A percentile compares a stretch with the other conserved stretches of the same genome.
Conservation (phyloP, 1,140 invertebrate species). For the Orchestia grillus region DNA sequence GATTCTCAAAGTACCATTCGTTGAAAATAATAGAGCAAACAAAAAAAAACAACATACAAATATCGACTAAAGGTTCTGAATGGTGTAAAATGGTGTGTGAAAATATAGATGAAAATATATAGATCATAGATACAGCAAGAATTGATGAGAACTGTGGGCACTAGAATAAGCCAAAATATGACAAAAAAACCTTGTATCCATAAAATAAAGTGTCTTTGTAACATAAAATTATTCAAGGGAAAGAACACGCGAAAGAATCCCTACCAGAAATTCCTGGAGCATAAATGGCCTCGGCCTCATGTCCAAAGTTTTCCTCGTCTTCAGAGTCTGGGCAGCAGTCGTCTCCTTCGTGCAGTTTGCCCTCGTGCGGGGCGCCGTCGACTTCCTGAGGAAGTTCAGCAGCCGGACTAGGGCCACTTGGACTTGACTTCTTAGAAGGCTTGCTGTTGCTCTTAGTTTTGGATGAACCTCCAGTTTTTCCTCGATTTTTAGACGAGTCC, state of each 20-base stretch:
- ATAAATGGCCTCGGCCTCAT: not conserved
- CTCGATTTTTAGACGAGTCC: not conserved
- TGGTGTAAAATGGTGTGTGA: too few relatives aligned
- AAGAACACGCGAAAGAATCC: not conserved
- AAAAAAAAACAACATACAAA: too few relatives aligned
- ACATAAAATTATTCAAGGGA: not conserved
- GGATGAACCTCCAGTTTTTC: not conserved
- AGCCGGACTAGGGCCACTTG: not conserved
- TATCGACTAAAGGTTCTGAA: too few relatives aligned
- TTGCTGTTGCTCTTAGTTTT: conserved; percentile 37
- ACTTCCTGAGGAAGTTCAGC: not conserved
- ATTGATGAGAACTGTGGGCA: not conserved
- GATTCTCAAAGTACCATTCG: too few relatives aligned
- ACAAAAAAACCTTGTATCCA: not conserved
- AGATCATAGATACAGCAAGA: not conserved
- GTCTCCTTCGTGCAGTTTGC: not conserved
- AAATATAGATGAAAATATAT: not conserved
- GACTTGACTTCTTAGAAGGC: not conserved
- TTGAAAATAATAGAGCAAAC: too few relatives aligned
- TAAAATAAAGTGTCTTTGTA: too few relatives aligned
- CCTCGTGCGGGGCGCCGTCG: not conserved
- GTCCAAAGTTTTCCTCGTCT: not conserved
- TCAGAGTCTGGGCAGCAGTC: not conserved
- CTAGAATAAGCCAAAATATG: not conserved
- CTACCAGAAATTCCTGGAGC: conserved; percentile 1